Evolutionary conservation across 2,888 invertebrate genomes (phyloP).

Genomic region (Ormyrus nitidulus): DNA sequence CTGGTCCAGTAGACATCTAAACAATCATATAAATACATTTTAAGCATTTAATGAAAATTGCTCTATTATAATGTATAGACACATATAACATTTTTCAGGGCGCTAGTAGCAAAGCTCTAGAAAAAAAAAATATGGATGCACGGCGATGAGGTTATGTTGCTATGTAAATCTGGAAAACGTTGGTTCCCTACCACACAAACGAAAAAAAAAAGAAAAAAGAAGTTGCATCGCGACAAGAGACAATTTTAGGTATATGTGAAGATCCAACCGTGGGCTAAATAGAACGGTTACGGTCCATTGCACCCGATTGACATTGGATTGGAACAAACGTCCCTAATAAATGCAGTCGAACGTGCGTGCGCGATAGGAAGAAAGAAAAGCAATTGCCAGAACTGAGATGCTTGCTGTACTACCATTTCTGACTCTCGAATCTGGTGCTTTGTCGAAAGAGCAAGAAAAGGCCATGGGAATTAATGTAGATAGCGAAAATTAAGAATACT

Average conservation of each 20-base stretch:
- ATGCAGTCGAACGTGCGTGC: neutral
- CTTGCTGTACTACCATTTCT: neutral
- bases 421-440: neutral
- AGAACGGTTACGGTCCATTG: neutral
- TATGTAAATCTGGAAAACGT: neutral
- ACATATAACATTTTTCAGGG: neutral
- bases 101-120: neutral
- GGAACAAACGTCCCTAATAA: neutral
- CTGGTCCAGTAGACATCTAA: slow-evolving; percentile 86
- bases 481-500: slow-evolving; percentile 1
- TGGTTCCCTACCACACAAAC: neutral
- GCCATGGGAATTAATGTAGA: neutral
- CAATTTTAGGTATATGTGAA: neutral
- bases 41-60: neutral
- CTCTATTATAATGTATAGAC: neutral
- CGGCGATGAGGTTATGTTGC: slow-evolving; percentile 33
- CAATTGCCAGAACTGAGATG: neutral
- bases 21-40: slow-evolving; percentile 5
- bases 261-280: neutral
- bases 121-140: slow-evolving; percentile 36
- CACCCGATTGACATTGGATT: slow-evolving; percentile 32
- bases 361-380: neutral
- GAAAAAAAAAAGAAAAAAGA: slow-evolving; percentile 4
- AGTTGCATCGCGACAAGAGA: neutral
- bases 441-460: neutral